Conservation (phyloP, 2,113 vertebrate genomes). For the Pampusana beccarii region DNA sequence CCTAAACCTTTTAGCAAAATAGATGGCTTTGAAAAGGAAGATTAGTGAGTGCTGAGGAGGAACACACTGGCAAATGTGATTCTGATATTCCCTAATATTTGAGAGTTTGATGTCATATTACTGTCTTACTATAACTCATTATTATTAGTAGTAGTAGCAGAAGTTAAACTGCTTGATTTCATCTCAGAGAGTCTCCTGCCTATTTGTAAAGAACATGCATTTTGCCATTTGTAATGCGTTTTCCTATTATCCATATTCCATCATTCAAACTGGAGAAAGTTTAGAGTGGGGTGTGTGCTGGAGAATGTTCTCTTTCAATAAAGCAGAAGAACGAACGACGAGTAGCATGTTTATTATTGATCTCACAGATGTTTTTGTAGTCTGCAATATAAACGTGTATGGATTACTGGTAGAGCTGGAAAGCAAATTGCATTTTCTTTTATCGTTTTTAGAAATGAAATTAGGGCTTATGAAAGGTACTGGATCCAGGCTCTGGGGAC, state of each 20-base stretch:
- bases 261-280: background rate
- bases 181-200: background rate
- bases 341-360: slow-evolving; percentile 47
- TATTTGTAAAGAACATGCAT: background rate
- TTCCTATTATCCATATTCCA: background rate
- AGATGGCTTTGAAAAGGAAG: background rate
- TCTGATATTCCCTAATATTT: background rate
- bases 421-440: slow-evolving; percentile 67
- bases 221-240: background rate
- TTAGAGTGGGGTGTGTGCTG: background rate
- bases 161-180: background rate
- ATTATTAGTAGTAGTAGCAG: background rate
- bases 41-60: background rate
- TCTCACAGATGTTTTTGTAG: slow-evolving; percentile 32
- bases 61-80: background rate
- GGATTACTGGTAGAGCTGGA: slow-evolving; percentile 60
- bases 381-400: slow-evolving; percentile 49
- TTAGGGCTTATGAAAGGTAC: slow-evolving; percentile 66
- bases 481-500: slow-evolving; percentile 46
- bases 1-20: background rate
- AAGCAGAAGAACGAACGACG: background rate
- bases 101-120: background rate
- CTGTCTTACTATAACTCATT: background rate
- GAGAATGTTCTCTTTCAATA: slow-evolving; percentile 23
- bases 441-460: slow-evolving; percentile 61